Base-by-base conservation (phyloP, 2,113 vertebrate species). In the Orientallactaga bullata region DNA sequence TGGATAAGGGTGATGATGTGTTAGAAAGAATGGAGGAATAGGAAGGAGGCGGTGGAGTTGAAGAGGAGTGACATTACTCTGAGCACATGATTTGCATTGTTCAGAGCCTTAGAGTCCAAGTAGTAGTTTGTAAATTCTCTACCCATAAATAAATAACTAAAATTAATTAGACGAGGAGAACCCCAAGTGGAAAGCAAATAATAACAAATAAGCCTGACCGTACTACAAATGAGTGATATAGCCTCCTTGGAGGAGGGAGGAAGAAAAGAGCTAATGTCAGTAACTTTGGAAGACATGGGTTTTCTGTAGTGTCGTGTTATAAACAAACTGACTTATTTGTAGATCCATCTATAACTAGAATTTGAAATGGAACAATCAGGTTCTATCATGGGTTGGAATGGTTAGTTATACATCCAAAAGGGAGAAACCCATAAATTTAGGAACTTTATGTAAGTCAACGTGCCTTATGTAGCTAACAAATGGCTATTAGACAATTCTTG, bases 321-420 rank as follows among this genome's bases (percentile, higher is more conserved):
- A 80, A 95, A 30, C 80, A 94, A 68, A n/a, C n/a, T n/a, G n/a
- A n/a, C n/a, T 97, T 98, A 97, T 96, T 97, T 86, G 93, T 97
- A 92, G 96, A 93, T 93, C 69, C 90, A 93, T 93, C 69, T 89
- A 97, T 96, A 92, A 97, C 96, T 98, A 97, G 92, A 97, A 96
- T 94, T 96, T 97, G 88, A 97, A 89, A 79, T 87, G 77, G 94
- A 96, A 94, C 89, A 97, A 21, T 97, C 97, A 98, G 97, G 94
- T 95, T 98, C 85, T 97, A 94, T 80, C 69, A 66, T 96, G 96
- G 85, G 94, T 97, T 96, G 96, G 95, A 97, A 79, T 30, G 71
- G 18, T 85, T 84, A 88, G n/a, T 91, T 97, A 94, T 24, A 96
- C 18, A 94, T 58, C 76, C 82, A 74, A 94, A 95, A 90, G 35